Conservation (phyloP, 2,888 invertebrate species). For the Drosophila hamatofila region DNA sequence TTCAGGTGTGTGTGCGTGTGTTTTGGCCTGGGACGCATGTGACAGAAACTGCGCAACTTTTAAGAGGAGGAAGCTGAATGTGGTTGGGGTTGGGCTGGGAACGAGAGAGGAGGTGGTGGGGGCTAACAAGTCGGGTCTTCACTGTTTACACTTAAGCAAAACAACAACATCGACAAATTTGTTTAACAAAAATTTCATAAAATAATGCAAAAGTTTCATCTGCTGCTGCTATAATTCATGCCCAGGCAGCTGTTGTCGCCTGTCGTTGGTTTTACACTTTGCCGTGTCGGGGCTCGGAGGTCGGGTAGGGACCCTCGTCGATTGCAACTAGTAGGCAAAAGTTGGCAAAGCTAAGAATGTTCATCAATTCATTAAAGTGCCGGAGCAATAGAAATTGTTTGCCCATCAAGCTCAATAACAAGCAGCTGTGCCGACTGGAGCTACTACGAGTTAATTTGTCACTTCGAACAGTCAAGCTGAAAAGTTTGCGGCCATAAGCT, state of each 20-base stretch:
- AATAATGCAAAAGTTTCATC: slow-evolving; percentile 73
- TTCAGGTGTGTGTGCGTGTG: slow-evolving; percentile 50
- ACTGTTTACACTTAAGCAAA: slow-evolving; percentile 66
- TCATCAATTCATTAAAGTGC: slow-evolving; percentile 67
- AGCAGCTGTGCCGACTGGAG: slow-evolving; percentile 43
- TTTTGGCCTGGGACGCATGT: slow-evolving; percentile 62
- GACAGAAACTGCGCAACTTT: slow-evolving; percentile 79
- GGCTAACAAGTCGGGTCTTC: slow-evolving; percentile 33
- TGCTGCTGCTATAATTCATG: slow-evolving; percentile 55
- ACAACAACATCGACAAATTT: slow-evolving; percentile 62
- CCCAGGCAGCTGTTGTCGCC: slow-evolving; percentile 58
- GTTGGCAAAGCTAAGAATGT: slow-evolving; percentile 48
- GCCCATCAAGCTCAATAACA: slow-evolving; percentile 53
- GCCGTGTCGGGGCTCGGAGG: background rate
- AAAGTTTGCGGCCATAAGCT: slow-evolving; percentile 31
- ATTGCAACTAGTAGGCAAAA: slow-evolving; percentile 40
- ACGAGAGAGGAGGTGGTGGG: background rate
- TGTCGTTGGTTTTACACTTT: slow-evolving; percentile 31
- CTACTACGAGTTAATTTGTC: slow-evolving; percentile 56
- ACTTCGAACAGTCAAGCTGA: slow-evolving; percentile 29
- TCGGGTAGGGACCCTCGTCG: background rate
- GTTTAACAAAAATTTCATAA: slow-evolving; percentile 79
- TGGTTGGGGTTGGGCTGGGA: background rate
- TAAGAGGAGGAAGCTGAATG: slow-evolving; percentile 15
- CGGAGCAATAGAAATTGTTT: slow-evolving; percentile 64